phyloP scores from a whole-genome alignment of 2,888 invertebrate species.

The Ariolimax columbianus region DNA sequence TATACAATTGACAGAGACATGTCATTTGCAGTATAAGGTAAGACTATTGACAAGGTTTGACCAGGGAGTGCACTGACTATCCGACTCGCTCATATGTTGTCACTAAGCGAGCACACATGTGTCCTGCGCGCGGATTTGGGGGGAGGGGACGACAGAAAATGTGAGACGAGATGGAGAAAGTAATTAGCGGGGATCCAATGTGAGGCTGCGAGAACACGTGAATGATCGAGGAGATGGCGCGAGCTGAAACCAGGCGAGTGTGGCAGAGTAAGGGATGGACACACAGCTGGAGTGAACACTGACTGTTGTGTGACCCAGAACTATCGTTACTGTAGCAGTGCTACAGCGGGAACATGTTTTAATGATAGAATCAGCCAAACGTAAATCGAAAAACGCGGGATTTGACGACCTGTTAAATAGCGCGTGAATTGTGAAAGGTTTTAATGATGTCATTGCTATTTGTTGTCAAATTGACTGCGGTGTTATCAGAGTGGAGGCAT shows the following conservation, averaged over 20 bases:
- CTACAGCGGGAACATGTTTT: not conserved
- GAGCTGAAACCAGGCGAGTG: not conserved
- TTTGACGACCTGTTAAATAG: not conserved
- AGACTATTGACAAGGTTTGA: no score
- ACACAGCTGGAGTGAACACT: not conserved
- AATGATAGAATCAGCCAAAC: not conserved
- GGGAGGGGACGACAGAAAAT: no score
- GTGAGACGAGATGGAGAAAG: slow-evolving; percentile 3
- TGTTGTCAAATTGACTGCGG: not conserved
- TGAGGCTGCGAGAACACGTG: not conserved
- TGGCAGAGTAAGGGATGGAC: not conserved
- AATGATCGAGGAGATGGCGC: not conserved
- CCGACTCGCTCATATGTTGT: not conserved
- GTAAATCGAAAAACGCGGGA: not conserved
- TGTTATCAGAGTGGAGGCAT: not conserved
- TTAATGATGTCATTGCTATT: not conserved
- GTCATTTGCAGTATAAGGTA: no score
- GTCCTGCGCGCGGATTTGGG: slow-evolving; percentile 11
- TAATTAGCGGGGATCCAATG: not conserved
- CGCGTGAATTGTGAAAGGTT: not conserved
- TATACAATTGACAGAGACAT: no score
- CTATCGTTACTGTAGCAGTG: not conserved
- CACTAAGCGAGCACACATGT: not conserved
- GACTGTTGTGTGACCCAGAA: not conserved
- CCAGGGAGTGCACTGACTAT: no score